phyloP scores from a whole-genome alignment of 2,113 vertebrate species.

The Canis aureus region DNA sequence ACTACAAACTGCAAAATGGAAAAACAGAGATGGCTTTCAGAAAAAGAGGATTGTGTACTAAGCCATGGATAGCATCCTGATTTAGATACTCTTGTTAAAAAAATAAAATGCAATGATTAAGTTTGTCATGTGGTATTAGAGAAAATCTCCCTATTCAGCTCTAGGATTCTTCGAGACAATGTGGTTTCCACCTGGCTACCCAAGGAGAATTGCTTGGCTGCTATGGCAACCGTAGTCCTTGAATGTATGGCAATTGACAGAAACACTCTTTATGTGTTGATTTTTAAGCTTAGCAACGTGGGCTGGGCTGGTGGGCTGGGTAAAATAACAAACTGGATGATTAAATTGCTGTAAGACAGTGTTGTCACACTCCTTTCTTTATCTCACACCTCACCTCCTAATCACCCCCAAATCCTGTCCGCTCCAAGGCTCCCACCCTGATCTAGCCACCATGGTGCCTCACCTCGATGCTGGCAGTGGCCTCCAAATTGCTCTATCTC shows the following conservation, averaged over 20 bases:
- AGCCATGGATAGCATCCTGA: neutral
- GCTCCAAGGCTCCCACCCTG: neutral
- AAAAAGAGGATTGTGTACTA: neutral
- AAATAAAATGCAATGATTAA: conserved; percentile 51
- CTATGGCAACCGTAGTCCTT: conserved; percentile 71
- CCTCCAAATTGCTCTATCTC: neutral
- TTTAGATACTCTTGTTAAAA: conserved; percentile 39
- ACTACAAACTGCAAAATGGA: neutral
- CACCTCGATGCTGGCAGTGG: neutral
- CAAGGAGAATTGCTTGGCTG: conserved; percentile 70
- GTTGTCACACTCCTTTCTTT: neutral
- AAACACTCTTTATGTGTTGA: conserved; percentile 71
- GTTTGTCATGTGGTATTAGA: conserved; percentile 53
- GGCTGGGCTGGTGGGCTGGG: neutral
- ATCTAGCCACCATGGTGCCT: neutral
- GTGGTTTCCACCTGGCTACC: conserved; percentile 74
- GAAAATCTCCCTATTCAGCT: conserved; percentile 53
- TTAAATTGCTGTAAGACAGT: neutral
- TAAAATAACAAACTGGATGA: conserved; percentile 21
- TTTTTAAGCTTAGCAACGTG: conserved; percentile 59
- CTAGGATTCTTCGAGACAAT: conserved; percentile 28
- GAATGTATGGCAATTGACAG: conserved; percentile 71
- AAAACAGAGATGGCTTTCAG: neutral
- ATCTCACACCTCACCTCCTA: neutral
- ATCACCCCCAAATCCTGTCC: neutral